Evolutionary conservation across 2,888 invertebrate species (phyloP), one percentile per base, ranked within the genome.

Genomic region (Leucophenga maculata): DNA sequence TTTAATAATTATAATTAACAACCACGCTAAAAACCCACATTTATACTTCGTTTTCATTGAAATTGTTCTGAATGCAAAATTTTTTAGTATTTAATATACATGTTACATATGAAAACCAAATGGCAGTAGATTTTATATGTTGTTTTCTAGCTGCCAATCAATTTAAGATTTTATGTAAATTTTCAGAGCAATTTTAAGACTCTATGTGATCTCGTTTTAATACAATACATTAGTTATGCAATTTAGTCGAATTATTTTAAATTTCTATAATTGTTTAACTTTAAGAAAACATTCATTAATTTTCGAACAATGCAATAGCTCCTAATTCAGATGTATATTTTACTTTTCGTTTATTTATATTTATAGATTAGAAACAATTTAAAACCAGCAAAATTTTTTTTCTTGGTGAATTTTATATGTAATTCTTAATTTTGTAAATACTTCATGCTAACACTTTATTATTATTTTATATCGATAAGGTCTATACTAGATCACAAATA

Each of bases 11-110:
- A n/a, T 73, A 66, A 76, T 76, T 77, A 77, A 77, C 74, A 78
- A 75, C 69, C 67, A 65, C 80, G 77, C 26, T 73, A 13, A 78
- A 71, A 72, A 54, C 46, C 3, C 64, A 73, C 78, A 79, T 82
- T 75, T 71, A 68, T 16, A 70, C 71, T 73, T 75, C 18, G 18
- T 64, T 64, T 74, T 77, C 78, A 79, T 85, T 80, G 76, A 86
- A 85, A 85, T 87, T 86, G 85, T 87, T 86, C 87, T 86, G 87
- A 86, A 86, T 87, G 86, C 85, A 80, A 84, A 82, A 83, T 31
- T 44, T 31, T 54, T 44, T 55, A 55, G 39, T 64, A 18, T 65
- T 65, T 52, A 3, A 54, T 55, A 8, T 66, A 54, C 1, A 9
- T 18, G 39, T 31, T 57, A 11, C 11, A 39, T 65, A 54, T 59